Conservation (phyloP, 2,113 vertebrate genomes). For the Rhinolophus sinicus region DNA sequence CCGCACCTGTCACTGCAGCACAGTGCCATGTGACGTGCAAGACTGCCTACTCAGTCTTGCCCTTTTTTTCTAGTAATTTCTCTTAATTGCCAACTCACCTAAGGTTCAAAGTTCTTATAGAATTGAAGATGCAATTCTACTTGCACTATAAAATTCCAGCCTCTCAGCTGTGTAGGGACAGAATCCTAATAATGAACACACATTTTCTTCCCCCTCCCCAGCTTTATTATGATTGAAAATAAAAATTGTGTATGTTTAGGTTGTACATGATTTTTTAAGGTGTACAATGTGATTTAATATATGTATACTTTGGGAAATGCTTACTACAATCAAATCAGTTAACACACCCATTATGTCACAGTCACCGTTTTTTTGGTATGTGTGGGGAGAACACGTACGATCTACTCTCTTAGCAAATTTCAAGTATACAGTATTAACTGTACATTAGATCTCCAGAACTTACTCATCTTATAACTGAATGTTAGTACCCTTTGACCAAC, state of each 20-base stretch:
- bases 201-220: not conserved
- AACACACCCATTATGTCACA: not conserved
- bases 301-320: not conserved
- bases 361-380: not conserved
- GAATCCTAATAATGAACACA: not conserved
- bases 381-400: not conserved
- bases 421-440: not conserved
- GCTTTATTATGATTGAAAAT: not conserved
- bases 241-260: not conserved
- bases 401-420: not conserved
- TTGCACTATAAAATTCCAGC: not conserved
- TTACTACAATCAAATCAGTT: not conserved
- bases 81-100: not conserved
- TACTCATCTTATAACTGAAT: not conserved
- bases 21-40: too few relatives aligned
- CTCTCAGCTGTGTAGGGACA: not conserved
- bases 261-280: not conserved
- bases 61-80: not conserved
- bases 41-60: not conserved
- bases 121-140: not conserved
- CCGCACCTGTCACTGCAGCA: not conserved
- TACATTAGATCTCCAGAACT: not conserved
- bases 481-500: not conserved
- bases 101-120: not conserved
- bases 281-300: not conserved